Base-by-base conservation (phyloP, 2,888 invertebrate species). In the Eupithecia exiguata region DNA sequence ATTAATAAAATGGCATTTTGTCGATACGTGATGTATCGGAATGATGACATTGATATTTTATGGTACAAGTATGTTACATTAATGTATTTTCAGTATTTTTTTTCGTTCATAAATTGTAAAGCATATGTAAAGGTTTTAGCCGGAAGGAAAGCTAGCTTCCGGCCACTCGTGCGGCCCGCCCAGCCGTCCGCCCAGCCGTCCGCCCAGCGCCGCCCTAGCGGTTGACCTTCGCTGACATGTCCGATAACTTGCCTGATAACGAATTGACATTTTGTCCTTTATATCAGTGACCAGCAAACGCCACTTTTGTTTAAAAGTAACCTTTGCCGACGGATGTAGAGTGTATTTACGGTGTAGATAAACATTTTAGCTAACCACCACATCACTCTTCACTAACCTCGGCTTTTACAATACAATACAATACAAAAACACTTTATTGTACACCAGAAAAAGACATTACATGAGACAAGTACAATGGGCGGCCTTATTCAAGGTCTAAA, bases 141-240 rank as follows among this genome's bases (percentile, higher is more conserved):
- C 84, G 88, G 88, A 86, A 87, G 89, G 89, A 86, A 85, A 84
- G 86, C 84, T 83, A 82, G 85, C 76, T 74, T 76, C 74, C 76
- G 74, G 70, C 36, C 73, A 70, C 71, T 71, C 69, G 67, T 25
- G 38, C 66, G 6, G 46, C 67, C 74, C 72, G 76, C 69, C 71
- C 71, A 62, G 58, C 71, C 68, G 58, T 49, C 74, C 72, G 76
- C 69, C 71, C 71, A 62, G 58, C 71, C 68, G 58, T 49, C 69
- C 65, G 74, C 62, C 65, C 65, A 58, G 25, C 53, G 69, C 70
- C 70, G 72, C 67, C 69, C 61, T 76, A 63, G 63, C 81, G 82
- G 79, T 83, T 77, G 80, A 86, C 84, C 85, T 83, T 83, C 78
- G 66, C 65, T 65, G 83, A 88, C 88, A 87, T 66, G 38, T 63